phyloP scores from a whole-genome alignment of 1,140 invertebrate genomes.

The Oncopodura yosiiana region DNA sequence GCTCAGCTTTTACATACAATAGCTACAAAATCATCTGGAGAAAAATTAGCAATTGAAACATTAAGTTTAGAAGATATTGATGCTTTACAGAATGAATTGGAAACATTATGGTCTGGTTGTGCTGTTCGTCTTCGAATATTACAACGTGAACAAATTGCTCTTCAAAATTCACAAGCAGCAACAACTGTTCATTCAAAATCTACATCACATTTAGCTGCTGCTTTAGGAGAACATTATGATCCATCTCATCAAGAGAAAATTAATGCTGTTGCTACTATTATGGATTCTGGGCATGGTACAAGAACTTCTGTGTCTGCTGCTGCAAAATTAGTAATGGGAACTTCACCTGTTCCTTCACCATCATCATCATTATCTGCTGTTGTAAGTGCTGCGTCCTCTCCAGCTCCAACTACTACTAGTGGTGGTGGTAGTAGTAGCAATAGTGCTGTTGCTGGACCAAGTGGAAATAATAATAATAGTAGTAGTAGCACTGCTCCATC shows the following conservation, averaged over 20 bases:
- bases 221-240: constrained; percentile 30
- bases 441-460: not conserved
- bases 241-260: constrained; percentile 33
- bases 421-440: too few species aligned
- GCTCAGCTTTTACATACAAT: constrained; percentile 14
- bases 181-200: not conserved
- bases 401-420: not conserved
- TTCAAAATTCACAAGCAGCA: constrained; percentile 48
- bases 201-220: not conserved
- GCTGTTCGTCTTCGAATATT: constrained; percentile 64
- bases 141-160: constrained; percentile 60
- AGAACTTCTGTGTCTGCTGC: constrained; percentile 32
- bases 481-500: too few species aligned
- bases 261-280: constrained; percentile 26
- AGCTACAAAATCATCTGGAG: constrained; percentile 20
- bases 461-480: too few species aligned
- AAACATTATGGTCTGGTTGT: constrained; percentile 69
- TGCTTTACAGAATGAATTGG: constrained; percentile 73
- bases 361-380: not conserved
- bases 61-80: constrained; percentile 68
- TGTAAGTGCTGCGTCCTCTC: not conserved
- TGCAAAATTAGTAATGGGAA: constrained; percentile 30
- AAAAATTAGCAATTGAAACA: not conserved
- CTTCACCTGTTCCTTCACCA: not conserved
- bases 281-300: constrained; percentile 32